Evolutionary conservation across 2,888 invertebrate species (phyloP), one percentile per base, ranked within the genome.

Genomic region (Spicauda simplicius): DNA sequence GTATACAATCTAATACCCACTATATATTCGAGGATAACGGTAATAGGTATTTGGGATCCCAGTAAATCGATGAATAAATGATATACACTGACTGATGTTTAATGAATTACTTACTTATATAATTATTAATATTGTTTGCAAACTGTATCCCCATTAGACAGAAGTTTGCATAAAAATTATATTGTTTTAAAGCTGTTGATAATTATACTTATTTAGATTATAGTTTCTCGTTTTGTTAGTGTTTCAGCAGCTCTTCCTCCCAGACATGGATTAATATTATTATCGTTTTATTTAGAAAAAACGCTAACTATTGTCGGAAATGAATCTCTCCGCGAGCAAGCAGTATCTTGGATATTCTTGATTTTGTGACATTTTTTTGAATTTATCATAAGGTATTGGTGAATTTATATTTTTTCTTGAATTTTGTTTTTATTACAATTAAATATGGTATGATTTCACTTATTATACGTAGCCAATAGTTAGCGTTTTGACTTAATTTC

Each of bases 1-100:
- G 92, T 93, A 93, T 93, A 92, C 92, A 93, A 83, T 73, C 77
- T 76, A 77, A 78, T 80, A 77, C 78, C 80, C 80, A 77, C 71
- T 76, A 75, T 77, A 75, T 76, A 76, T 77, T 72, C 76, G 72
- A 78, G 74, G 74, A 55, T 63, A 64, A 65, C 45, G 54, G 25
- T 62, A 41, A 64, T 64, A 53, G 41, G 33, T 64, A 48, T 56
- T 55, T 56, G 63, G 62, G 55, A 55, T 18, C 66, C 66, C 66
- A 66, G 60, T 61, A 66, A 60, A 55, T 63, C 55, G 48, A 45
- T 60, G 19, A 64, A 64, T 67, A 33, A 62, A 68, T 25, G 41
- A 62, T 58, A 62, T 69, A 61, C 64, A 61, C 50, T 61, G 66
- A 67, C 66, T 67, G 66, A 67, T 61, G 55, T 56, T 61, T 25